Conservation (phyloP, 2,797 vertebrate genomes). For the Danio kyathit region DNA sequence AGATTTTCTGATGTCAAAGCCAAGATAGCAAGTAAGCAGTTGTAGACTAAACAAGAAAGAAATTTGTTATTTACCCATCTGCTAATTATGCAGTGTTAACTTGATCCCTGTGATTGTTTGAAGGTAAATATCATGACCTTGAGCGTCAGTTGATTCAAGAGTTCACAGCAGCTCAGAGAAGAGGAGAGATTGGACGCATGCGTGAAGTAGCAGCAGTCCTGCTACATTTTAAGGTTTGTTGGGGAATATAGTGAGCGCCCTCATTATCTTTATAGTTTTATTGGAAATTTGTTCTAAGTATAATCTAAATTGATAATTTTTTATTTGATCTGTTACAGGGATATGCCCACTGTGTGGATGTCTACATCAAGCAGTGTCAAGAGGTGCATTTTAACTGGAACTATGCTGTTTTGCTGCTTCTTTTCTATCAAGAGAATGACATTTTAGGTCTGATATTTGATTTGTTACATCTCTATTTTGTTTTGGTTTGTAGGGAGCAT, state of each 20-base stretch:
- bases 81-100: constrained; percentile 7
- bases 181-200: constrained; percentile 96
- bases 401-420: neutral
- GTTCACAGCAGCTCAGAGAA: constrained; percentile 93
- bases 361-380: constrained; percentile 99
- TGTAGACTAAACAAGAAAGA: constrained; percentile 12
- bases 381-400: constrained; percentile 82
- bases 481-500: constrained; percentile 84
- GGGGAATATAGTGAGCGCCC: constrained; percentile 20
- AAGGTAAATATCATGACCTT: constrained; percentile 97
- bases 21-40: constrained; percentile 97
- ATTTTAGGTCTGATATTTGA: neutral
- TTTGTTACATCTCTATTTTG: neutral
- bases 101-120: constrained; percentile 26
- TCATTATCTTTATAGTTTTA: neutral
- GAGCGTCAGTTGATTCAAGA: constrained; percentile 98
- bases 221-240: constrained; percentile 96
- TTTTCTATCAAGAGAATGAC: neutral
- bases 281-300: neutral
- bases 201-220: constrained; percentile 97
- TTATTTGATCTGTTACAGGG: constrained; percentile 78
- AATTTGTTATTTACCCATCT: neutral
- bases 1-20: constrained; percentile 99
- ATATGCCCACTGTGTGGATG: constrained; percentile 98
- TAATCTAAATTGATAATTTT: neutral